Evolutionary conservation across 2,113 vertebrate genomes (phyloP), one percentile per base, ranked within the genome.

Genomic region (Physeter macrocephalus): DNA sequence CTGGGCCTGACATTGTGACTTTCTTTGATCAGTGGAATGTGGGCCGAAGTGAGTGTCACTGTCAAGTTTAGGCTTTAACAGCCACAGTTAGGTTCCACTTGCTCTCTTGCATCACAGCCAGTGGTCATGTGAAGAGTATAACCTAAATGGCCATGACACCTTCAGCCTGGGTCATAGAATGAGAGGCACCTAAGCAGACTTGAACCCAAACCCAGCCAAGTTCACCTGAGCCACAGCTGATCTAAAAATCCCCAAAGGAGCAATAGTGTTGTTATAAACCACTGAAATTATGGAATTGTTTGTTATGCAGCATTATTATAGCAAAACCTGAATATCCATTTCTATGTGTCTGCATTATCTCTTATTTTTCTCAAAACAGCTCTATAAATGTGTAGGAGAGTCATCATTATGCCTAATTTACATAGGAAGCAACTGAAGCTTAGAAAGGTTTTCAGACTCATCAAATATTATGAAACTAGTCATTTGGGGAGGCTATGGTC

Each of bases 351-450:
- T 90, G 5, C 11, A 78, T 46, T 57, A 46, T 5, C n/a, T 95
- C 14, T 71, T 66, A 88, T 43, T 87, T 95, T 96, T 91, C 36
- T 93, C 49, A 88, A 90, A 89, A 94, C 8, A 77, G 29, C 46
- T 93, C 13, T 85, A 31, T 46, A 67, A 91, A 66, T 54, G 49
- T 10, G 4, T n/a, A 62, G 66, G 11, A 59, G 6, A 41, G n/a
- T 27, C 57, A 29, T 72, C 12, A 64, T 92, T 67, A 23, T 83
- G 88, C 27, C 54, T 39, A 88, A 71, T 97, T 95, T 41, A 88
- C 20, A 80, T 64, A 81, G 23, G 39, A 94, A 93, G 21, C 10
- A 64, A 64, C 43, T 36, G 12, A 75, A 64, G 6, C 10, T 94
- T 92, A n/a, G 29, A 12, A 88, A 81, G 15, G 1, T 61, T 87